Evolutionary conservation across 1,140 invertebrate genomes (phyloP).

Genomic region (Colletes gigas): DNA sequence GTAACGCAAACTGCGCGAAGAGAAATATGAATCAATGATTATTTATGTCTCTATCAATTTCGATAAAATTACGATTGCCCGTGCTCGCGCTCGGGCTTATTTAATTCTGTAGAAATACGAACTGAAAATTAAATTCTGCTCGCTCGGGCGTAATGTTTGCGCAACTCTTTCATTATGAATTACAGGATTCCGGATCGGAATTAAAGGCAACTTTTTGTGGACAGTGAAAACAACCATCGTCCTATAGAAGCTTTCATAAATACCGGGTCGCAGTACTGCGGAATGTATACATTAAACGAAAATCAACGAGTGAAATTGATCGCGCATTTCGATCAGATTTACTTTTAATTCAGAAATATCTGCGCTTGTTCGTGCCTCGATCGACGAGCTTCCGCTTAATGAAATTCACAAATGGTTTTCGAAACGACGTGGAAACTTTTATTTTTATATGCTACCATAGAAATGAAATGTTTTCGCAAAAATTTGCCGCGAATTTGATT

Average conservation of each 20-base stretch:
- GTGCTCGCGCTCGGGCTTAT: neutral
- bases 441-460: neutral
- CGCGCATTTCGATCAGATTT: neutral
- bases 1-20: neutral
- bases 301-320: conserved; percentile 1
- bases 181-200: neutral
- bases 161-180: neutral
- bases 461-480: neutral
- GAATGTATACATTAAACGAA: conserved; percentile 1
- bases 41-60: conserved; percentile 22
- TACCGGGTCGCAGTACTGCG: neutral
- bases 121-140: conserved; percentile 13
- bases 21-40: neutral
- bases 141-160: neutral
- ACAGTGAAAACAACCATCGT: neutral
- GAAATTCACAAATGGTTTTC: neutral
- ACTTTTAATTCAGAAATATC: neutral
- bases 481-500: neutral
- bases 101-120: conserved; percentile 16
- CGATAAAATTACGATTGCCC: conserved; percentile 8
- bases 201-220: conserved; percentile 5
- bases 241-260: neutral
- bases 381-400: neutral
- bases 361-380: neutral
- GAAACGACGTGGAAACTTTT: neutral